phyloP scores from a whole-genome alignment of 2,113 vertebrate species.

The Connochaetes taurinus region DNA sequence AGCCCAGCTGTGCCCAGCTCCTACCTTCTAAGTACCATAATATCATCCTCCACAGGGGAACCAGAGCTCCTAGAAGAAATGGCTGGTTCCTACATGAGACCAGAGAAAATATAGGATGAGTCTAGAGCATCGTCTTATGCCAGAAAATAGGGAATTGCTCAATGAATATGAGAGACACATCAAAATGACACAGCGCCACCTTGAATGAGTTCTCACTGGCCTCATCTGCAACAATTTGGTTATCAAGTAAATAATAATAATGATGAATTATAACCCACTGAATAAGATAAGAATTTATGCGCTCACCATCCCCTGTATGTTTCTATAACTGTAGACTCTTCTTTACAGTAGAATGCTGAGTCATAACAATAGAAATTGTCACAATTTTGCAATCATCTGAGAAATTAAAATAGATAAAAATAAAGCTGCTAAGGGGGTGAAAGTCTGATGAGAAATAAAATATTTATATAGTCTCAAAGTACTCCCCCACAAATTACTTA shows the following conservation, averaged over 20 bases:
- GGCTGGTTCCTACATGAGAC: background rate
- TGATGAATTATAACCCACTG: background rate
- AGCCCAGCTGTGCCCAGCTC: background rate
- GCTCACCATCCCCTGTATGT: background rate
- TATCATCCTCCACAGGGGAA: background rate
- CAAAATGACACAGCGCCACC: background rate
- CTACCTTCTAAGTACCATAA: background rate
- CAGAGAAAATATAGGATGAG: background rate
- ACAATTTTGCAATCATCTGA: background rate
- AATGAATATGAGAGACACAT: background rate
- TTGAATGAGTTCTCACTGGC: background rate
- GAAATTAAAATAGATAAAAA: background rate
- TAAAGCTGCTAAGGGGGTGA: background rate
- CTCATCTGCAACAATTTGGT: background rate
- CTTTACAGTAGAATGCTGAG: background rate
- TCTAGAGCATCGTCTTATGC: background rate
- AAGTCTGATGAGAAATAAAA: background rate
- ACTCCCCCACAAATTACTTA: background rate
- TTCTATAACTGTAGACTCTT: background rate
- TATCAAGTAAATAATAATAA: background rate
- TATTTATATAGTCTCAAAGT: background rate
- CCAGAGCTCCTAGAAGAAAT: background rate
- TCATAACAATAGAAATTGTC: background rate
- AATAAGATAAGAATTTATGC: background rate
- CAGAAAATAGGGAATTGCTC: background rate